These are phyloP conservation scores for Leucosticte australis DNA, from an alignment of 2,113 vertebrate genomes.

Conservation along the genomic window DNA sequence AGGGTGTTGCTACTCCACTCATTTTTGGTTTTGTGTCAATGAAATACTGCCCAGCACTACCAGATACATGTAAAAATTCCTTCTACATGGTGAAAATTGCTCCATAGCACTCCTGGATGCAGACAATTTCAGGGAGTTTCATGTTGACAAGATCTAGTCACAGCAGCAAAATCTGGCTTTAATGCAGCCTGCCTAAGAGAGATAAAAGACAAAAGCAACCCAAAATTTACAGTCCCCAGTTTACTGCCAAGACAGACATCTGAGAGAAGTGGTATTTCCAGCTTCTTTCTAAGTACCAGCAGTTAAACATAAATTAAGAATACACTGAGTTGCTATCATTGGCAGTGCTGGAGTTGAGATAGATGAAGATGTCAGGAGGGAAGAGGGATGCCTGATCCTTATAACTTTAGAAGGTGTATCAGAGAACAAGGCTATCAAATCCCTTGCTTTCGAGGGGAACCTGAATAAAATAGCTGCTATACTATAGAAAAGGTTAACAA, in stretches of 20 bases:
- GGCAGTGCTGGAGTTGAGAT: not conserved
- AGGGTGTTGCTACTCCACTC: not conserved
- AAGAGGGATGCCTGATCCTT: not conserved
- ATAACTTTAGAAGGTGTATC: not conserved
- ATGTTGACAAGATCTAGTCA: conserved; percentile 33
- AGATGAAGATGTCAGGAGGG: not conserved
- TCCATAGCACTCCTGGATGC: conserved; percentile 18
- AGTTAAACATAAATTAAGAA: not conserved
- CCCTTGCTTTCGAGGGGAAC: not conserved
- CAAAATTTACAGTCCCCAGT: not conserved
- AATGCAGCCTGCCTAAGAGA: not conserved
- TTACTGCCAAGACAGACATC: not conserved
- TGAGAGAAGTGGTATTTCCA: not conserved
- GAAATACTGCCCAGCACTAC: not conserved
- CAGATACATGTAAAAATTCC: not conserved
- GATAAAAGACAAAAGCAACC: not conserved
- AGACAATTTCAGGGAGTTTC: conserved; percentile 5
- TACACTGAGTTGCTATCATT: not conserved
- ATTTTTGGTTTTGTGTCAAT: conserved; percentile 27
- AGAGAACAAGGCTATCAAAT: not conserved
- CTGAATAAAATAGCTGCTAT: not conserved
- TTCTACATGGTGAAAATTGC: conserved; percentile 6
- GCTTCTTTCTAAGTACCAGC: not conserved
- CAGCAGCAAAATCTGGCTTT: not conserved
- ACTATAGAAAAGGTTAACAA: not conserved